These are phyloP conservation scores for Potamilus streckersoni DNA, from an alignment of 1,140 invertebrate species.

Conservation along the genomic window DNA sequence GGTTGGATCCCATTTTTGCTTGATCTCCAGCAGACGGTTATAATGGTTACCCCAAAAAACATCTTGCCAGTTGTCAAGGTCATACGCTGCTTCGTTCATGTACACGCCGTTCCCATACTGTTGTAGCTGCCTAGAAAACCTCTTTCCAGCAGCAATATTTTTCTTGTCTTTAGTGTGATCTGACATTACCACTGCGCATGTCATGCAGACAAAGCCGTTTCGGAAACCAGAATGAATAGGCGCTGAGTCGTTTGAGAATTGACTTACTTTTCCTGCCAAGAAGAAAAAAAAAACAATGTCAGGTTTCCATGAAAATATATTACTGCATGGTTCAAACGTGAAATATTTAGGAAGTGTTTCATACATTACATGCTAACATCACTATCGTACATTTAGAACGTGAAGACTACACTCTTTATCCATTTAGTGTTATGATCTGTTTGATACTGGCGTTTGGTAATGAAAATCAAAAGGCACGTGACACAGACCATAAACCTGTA, in stretches of 20 bases:
- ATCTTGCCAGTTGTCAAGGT: conserved; percentile 34
- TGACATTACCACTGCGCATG: conserved; percentile 5
- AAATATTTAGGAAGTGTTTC: too few species aligned
- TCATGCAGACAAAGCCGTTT: background rate
- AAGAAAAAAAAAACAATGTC: background rate
- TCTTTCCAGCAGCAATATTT: background rate
- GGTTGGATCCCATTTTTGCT: conserved; percentile 28
- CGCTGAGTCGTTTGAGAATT: background rate
- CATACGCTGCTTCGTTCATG: conserved; percentile 37
- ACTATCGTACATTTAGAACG: too few species aligned
- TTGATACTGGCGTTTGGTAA: too few species aligned
- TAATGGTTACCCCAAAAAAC: conserved; percentile 39
- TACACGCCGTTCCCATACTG: conserved; percentile 32
- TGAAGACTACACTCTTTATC: too few species aligned
- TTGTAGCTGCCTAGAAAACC: background rate
- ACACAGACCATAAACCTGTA: too few species aligned
- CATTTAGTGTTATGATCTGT: too few species aligned
- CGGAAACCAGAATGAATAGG: conserved; percentile 28
- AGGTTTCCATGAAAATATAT: too few species aligned
- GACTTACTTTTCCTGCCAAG: conserved; percentile 10
- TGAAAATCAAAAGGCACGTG: too few species aligned
- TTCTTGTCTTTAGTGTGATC: background rate
- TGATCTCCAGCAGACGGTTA: conserved; percentile 21
- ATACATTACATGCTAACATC: too few species aligned
- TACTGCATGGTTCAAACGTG: too few species aligned